A percentile compares a stretch with the other conserved stretches of the same genome.
These are phyloP conservation scores for Mactromeris polynyma DNA, from an alignment of 2,888 invertebrate species.

Conservation along the genomic window DNA sequence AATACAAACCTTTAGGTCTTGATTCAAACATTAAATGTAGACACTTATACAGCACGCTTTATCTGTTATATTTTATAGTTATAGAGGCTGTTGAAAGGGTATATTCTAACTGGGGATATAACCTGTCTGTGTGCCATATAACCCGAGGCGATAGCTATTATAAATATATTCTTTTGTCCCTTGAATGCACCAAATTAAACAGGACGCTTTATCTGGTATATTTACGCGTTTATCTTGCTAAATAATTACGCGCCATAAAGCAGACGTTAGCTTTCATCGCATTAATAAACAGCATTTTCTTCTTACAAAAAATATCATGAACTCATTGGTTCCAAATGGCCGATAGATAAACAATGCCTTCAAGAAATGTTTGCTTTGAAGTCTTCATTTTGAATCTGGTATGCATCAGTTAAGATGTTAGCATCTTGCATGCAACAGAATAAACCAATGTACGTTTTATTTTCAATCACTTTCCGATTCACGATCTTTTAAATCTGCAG, in stretches of 20 bases:
- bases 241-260: slow-evolving; percentile 4
- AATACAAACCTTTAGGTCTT: neutral
- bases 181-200: neutral
- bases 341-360: slow-evolving; percentile 12
- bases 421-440: neutral
- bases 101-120: no score
- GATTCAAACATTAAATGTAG: neutral
- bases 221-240: neutral
- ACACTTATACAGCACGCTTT: no score
- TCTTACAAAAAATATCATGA: neutral
- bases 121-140: no score
- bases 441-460: neutral
- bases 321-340: slow-evolving; percentile 22
- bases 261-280: slow-evolving; percentile 13
- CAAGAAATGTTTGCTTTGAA: slow-evolving; percentile 19
- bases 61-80: no score
- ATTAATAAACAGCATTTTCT: slow-evolving; percentile 15
- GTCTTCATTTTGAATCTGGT: slow-evolving; percentile 13
- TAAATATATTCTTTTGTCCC: neutral
- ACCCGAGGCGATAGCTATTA: neutral
- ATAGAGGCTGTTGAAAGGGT: no score
- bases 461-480: neutral
- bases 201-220: neutral
- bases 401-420: slow-evolving; percentile 12
- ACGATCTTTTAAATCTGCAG: neutral